These are phyloP conservation scores for Ginglymostoma cirratum DNA, from an alignment of 2,113 vertebrate species.

Conservation along the genomic window DNA sequence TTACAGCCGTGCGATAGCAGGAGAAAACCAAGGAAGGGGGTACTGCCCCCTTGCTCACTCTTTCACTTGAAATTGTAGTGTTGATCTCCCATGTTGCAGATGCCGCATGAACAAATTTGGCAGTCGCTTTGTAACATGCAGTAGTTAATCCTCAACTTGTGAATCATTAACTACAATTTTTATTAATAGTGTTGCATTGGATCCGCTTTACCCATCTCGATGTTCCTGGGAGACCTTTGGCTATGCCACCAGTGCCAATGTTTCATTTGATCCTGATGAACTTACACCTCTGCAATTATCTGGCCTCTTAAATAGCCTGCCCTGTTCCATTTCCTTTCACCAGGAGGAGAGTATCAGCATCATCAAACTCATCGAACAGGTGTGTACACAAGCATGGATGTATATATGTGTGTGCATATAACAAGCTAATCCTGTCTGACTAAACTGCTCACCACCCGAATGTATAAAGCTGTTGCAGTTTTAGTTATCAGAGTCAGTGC, in stretches of 20 bases:
- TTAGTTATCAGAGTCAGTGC: neutral
- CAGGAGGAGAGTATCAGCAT: slow-evolving; percentile 93
- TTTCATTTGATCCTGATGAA: slow-evolving; percentile 63
- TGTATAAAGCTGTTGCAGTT: neutral
- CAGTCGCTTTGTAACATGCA: neutral
- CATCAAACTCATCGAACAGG: slow-evolving; percentile 95
- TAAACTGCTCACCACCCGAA: neutral
- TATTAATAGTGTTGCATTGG: slow-evolving; percentile 77
- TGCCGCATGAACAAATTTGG: neutral
- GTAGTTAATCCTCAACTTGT: neutral
- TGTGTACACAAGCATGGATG: slow-evolving; percentile 40
- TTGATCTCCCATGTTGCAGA: neutral
- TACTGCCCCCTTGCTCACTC: neutral
- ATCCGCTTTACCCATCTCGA: slow-evolving; percentile 93
- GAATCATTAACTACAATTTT: slow-evolving; percentile 5
- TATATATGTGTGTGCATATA: neutral
- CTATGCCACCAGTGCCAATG: slow-evolving; percentile 73
- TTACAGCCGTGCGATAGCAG: neutral
- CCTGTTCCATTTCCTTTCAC: slow-evolving; percentile 86
- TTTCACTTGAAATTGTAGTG: neutral
- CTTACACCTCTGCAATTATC: slow-evolving; percentile 80
- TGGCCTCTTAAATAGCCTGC: slow-evolving; percentile 81
- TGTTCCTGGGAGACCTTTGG: slow-evolving; percentile 97
- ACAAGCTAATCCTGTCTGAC: neutral
- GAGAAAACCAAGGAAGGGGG: neutral